A percentile compares a stretch with the other conserved stretches of the same genome.
Evolutionary conservation across 1,140 invertebrate species (phyloP).

Genomic region (Brachionus plicatilis): DNA sequence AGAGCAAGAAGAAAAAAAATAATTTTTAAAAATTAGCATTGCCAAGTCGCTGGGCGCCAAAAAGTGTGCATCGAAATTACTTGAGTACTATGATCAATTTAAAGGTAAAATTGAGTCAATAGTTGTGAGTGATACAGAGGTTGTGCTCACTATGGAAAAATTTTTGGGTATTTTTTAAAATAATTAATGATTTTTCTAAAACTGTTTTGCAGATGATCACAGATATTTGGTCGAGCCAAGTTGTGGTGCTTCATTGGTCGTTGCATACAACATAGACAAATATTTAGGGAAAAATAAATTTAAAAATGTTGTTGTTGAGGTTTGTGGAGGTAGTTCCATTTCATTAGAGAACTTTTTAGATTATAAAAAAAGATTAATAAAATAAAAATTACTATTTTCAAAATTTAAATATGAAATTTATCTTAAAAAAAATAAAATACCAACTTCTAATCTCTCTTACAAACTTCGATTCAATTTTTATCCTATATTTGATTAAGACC

Average conservation of each 20-base stretch:
- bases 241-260: slow-evolving; percentile 58
- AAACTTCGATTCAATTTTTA: no score
- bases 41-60: slow-evolving; percentile 57
- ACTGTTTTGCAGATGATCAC: slow-evolving; percentile 50
- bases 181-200: neutral
- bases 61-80: slow-evolving; percentile 49
- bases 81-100: slow-evolving; percentile 48
- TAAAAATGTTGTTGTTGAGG: slow-evolving; percentile 55
- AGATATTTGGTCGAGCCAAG: slow-evolving; percentile 58
- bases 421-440: no score
- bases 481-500: no score
- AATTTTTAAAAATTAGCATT: slow-evolving; percentile 47
- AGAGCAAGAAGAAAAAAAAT: neutral
- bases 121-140: slow-evolving; percentile 57
- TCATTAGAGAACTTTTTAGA: slow-evolving; percentile 50
- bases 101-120: slow-evolving; percentile 51
- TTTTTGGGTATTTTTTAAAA: slow-evolving; percentile 51
- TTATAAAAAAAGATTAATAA: slow-evolving; percentile 46
- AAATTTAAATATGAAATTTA: no score
- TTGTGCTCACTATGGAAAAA: slow-evolving; percentile 56
- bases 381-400: neutral
- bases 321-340: slow-evolving; percentile 58
- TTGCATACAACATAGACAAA: slow-evolving; percentile 49
- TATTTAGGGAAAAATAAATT: slow-evolving; percentile 40
- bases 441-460: no score